Base-by-base conservation (phyloP, 1,140 invertebrate species). In the Tetragonula clypearis region DNA sequence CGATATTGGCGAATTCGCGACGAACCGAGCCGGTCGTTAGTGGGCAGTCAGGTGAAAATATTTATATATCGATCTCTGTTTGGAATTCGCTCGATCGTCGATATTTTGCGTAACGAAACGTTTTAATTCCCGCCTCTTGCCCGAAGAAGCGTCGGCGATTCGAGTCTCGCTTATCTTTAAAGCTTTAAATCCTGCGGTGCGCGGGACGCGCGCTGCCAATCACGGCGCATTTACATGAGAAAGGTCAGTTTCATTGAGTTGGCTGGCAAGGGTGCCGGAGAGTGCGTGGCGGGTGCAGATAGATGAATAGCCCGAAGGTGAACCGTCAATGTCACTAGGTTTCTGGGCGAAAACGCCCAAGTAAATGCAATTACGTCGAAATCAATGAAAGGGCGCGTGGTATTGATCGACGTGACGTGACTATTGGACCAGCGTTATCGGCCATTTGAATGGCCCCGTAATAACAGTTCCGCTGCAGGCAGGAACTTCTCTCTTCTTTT, bases 291-390 rank as follows among this genome's bases (percentile, higher is more conserved):
- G 84, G 77, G 35, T 62, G 73, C 41, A 49, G 41, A 73, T 79
- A 65, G 79, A 81, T 77, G 85, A 79, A 72, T 84, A 84, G 78
- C 85, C 84, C 53, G 75, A 79, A 89, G 87, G 84, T 79, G 77
- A 86, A 89, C 86, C 41, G 86, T 88, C 90, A 90, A 89, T 92
- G 92, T 92, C 92, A 92, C 87, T 91, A 86, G 87, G 92, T 92
- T 88, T 92, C 88, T 92, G 77, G 90, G 91, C 85, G 85, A 91
- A 87, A 92, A 87, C 83, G 78, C 82, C 85, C 84, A 75, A 86
- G 87, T 81, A 87, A 91, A 92, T 88, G 86, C 85, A 90, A 92
- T 92, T 92, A 91, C 71, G 79, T 41, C 41, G 79, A 82, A 92
- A 92, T 92, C 90, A 90, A 92, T 90, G 85, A 69, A 82, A 85